Base-by-base conservation (phyloP, 2,888 invertebrate genomes). In the Hydrotaea cyrtoneurina region DNA sequence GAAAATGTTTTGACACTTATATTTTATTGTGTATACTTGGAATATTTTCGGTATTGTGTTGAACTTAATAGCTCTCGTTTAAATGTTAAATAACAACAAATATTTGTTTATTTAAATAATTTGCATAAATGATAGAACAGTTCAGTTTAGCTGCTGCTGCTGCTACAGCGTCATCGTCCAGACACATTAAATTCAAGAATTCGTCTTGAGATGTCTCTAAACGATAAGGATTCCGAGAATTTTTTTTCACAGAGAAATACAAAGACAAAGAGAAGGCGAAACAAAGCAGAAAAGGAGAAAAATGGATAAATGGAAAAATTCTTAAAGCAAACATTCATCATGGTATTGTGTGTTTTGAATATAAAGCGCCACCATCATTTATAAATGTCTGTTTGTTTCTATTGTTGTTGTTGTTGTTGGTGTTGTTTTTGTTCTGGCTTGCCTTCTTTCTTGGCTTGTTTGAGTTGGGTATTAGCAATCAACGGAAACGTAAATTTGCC, bases 391-490 rank as follows among this genome's bases (percentile, higher is more conserved):
- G 50, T 15, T 50, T 50, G 50, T 50, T 50, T 15, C n/a, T 8
- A n/a, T 39, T 39, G 7, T 31, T 31, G 3, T 31, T 31, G 2
- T 31, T 31, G 7, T 31, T 31, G 7, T 7, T 31, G 7, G 7
- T 8, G 3, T 39, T 10, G 7, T 10, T 39, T 39, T 39, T 39
- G 3, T 39, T 13, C 13, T 39, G 39, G 1, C 11, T 13, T 39
- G 4, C 11, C 39, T 39, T 39, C 11, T 39, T 39, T 50, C 2
- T 50, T 4, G 2, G 31, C 3, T 15, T 59, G 23, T 59, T 59
- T 59, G 59, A 59, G 59, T 59, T 59, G 0, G 26, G 26, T 59
- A 59, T 26, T 59, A 59, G 26, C 26, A 23, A 59, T 59, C 23
- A 59, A 26, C 13, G 26, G 21, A 13, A 23, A 59, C 59, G 19